Conservation (phyloP, 2,888 invertebrate species). For the Hymenopus coronatus region DNA sequence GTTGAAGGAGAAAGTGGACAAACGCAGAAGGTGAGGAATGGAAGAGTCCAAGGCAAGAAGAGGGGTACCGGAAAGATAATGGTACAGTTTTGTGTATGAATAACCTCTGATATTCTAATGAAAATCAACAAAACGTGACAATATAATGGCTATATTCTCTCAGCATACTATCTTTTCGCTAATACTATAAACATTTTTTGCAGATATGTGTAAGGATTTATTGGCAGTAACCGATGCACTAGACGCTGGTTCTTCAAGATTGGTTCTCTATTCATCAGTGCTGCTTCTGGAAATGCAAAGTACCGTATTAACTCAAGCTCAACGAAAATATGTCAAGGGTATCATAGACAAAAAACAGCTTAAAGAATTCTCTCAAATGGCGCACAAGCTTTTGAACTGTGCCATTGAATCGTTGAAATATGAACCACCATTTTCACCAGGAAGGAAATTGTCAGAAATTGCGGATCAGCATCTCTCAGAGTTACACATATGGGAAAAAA, state of each 20-base stretch:
- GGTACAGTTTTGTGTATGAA: no score
- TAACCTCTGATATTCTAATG: no score
- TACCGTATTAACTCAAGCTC: conserved; percentile 40
- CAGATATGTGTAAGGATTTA: conserved; percentile 45
- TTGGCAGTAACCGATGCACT: conserved; percentile 41
- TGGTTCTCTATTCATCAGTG: conserved; percentile 75
- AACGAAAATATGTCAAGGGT: conserved; percentile 34
- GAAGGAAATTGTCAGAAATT: conserved; percentile 45
- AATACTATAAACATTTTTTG: conserved; percentile 23
- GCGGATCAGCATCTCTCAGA: conserved; percentile 51
- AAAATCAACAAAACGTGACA: no score
- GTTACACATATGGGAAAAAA: conserved; percentile 50
- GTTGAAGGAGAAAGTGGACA: no score
- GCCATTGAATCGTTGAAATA: conserved; percentile 17
- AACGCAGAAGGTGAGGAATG: no score
- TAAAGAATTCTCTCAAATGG: conserved; percentile 36
- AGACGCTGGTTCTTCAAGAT: conserved; percentile 44
- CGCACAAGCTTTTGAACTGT: conserved; percentile 22
- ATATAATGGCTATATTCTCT: no score
- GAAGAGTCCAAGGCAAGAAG: no score
- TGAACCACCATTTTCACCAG: conserved; percentile 30
- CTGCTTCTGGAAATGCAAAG: conserved; percentile 65
- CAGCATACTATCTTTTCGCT: no score
- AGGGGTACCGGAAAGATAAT: no score
- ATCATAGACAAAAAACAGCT: conserved; percentile 30